Percentiles rank a stretch among this genome's conserved stretches.
Evolutionary conservation across 2,797 vertebrate genomes (phyloP).

Genomic region (Megaceryle alcyon): DNA sequence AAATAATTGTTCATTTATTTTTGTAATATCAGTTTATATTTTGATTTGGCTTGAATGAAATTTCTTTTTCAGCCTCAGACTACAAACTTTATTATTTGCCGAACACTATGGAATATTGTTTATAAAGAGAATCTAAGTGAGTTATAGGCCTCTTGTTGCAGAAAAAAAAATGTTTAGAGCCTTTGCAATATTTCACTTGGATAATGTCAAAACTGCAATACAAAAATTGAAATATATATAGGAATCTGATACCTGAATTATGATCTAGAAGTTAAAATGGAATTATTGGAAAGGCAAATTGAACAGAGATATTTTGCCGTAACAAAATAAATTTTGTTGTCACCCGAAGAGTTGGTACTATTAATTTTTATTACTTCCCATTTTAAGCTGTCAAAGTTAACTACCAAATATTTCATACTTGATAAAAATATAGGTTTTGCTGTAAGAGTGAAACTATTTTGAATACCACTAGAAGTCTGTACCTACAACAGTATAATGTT

Average conservation of each 20-base stretch:
- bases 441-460: neutral
- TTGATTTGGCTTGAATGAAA: neutral
- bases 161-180: neutral
- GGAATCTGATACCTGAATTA: neutral
- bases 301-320: neutral
- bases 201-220: neutral
- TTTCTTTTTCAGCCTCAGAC: neutral
- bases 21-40: neutral
- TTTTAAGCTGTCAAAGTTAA: neutral
- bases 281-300: neutral
- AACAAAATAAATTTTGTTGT: neutral
- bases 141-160: neutral
- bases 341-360: neutral
- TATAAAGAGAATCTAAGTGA: neutral
- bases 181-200: slow-evolving; percentile 18
- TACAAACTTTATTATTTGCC: slow-evolving; percentile 13
- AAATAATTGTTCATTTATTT: neutral
- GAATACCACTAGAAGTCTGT: neutral
- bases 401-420: neutral
- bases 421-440: neutral
- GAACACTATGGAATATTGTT: neutral
- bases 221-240: neutral
- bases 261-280: neutral
- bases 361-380: neutral
- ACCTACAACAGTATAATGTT: neutral